Percentiles rank a stretch among this genome's conserved stretches.
Evolutionary conservation across 2,888 invertebrate genomes (phyloP).

Genomic region (Acanthococcus lagerstroemiae): DNA sequence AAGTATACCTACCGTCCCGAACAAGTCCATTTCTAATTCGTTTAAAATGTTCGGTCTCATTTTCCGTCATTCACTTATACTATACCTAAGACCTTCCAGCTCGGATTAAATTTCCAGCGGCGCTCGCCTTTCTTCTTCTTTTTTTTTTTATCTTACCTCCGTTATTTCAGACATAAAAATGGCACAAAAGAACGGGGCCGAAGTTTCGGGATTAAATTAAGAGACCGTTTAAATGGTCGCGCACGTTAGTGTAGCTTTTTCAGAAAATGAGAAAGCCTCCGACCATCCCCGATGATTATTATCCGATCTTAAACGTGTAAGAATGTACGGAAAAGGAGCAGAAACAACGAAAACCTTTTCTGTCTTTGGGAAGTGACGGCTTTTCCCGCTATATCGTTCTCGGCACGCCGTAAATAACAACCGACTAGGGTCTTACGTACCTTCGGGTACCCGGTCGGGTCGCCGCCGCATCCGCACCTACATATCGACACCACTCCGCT

Average conservation of each 20-base stretch:
- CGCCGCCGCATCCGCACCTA: too few relatives aligned
- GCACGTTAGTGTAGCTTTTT: slow-evolving; percentile 19
- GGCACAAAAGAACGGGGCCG: not conserved
- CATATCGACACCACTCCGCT: too few relatives aligned
- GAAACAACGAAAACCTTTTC: not conserved
- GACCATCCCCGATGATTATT: slow-evolving; percentile 6
- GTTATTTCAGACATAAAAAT: not conserved
- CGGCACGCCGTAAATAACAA: slow-evolving; percentile 14
- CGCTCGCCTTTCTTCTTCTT: too few relatives aligned
- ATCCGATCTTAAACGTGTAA: slow-evolving; percentile 5
- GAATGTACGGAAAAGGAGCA: not conserved
- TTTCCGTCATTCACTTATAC: too few relatives aligned
- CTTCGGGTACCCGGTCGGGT: not conserved
- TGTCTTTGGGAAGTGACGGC: slow-evolving; percentile 18
- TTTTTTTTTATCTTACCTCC: too few relatives aligned
- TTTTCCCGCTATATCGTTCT: slow-evolving; percentile 5
- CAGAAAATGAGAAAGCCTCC: slow-evolving; percentile 14
- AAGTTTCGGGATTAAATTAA: slow-evolving; percentile 23
- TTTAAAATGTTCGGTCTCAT: too few relatives aligned
- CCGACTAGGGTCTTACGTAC: not conserved
- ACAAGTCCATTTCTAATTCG: too few relatives aligned
- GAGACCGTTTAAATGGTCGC: slow-evolving; percentile 28
- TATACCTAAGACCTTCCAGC: too few relatives aligned
- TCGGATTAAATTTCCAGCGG: too few relatives aligned
- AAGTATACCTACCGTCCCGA: too few relatives aligned